phyloP scores from a whole-genome alignment of 2,113 vertebrate species.

The Thalassoma bifasciatum region DNA sequence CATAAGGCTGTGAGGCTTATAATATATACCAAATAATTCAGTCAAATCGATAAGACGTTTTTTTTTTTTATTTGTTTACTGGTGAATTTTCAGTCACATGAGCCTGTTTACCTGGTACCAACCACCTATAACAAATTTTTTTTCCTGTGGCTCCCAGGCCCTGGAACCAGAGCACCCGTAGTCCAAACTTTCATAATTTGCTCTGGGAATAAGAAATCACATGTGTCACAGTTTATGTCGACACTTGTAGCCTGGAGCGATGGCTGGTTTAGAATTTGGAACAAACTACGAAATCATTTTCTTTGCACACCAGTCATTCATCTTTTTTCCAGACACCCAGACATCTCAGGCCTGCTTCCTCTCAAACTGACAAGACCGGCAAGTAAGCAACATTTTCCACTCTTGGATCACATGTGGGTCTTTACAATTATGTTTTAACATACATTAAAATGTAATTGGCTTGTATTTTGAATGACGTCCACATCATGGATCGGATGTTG shows the following conservation, averaged over 20 bases:
- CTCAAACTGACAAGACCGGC: conserved; percentile 75
- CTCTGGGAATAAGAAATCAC: conserved; percentile 74
- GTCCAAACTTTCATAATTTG: conserved; percentile 78
- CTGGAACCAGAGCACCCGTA: conserved; percentile 67
- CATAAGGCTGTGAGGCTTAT: no score
- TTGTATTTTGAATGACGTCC: conserved; percentile 51
- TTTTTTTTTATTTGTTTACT: neutral
- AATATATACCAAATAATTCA: neutral
- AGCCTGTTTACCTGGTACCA: conserved; percentile 38
- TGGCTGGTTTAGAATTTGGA: conserved; percentile 72
- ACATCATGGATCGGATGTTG: conserved; percentile 46
- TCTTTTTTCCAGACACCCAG: conserved; percentile 74
- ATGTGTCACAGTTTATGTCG: conserved; percentile 80
- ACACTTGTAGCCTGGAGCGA: conserved; percentile 70
- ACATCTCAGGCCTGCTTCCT: conserved; percentile 77
- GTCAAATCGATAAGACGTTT: conserved; percentile 5
- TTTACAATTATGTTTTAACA: conserved; percentile 52
- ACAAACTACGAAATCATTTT: conserved; percentile 80
- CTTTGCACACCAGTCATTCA: conserved; percentile 77
- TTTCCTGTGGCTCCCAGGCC: conserved; percentile 55
- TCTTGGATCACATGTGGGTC: conserved; percentile 35
- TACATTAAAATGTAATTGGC: conserved; percentile 66
- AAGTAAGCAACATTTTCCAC: conserved; percentile 74
- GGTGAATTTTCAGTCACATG: conserved; percentile 2
- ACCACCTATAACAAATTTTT: conserved; percentile 39